These are phyloP conservation scores for Scyliorhinus canicula DNA, from an alignment of 2,797 vertebrate species.

Conservation along the genomic window DNA sequence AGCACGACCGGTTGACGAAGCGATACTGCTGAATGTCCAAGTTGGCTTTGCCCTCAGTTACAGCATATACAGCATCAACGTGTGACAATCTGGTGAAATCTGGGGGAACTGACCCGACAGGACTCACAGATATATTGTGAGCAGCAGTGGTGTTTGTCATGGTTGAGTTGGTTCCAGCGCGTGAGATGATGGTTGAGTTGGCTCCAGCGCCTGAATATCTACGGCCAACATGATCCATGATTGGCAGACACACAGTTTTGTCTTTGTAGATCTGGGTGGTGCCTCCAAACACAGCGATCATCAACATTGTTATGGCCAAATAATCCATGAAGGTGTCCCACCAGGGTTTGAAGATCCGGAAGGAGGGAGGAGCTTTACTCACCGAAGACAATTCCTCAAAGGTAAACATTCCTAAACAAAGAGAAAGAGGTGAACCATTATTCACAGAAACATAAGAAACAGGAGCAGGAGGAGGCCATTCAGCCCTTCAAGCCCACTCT, in stretches of 20 bases:
- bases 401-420: slow-evolving; percentile 26
- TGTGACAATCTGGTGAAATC: slow-evolving; percentile 41
- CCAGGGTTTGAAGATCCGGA: slow-evolving; percentile 97
- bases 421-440: neutral
- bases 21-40: slow-evolving; percentile 96
- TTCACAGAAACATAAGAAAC: no score
- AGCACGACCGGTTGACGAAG: slow-evolving; percentile 92
- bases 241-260: slow-evolving; percentile 97
- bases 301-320: slow-evolving; percentile 93
- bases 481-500: no score
- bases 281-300: slow-evolving; percentile 93
- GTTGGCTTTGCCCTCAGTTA: slow-evolving; percentile 73
- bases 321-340: slow-evolving; percentile 98
- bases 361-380: slow-evolving; percentile 74
- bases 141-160: slow-evolving; percentile 26
- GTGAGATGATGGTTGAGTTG: slow-evolving; percentile 47
- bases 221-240: slow-evolving; percentile 69
- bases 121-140: no score
- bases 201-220: rapidly evolving
- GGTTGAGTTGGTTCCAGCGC: no score
- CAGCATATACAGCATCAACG: slow-evolving; percentile 53
- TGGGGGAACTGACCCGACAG: neutral
- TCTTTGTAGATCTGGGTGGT: slow-evolving; percentile 96
- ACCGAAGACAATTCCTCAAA: slow-evolving; percentile 6
- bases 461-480: no score